Percentiles rank a stretch among this genome's conserved stretches.
Evolutionary conservation across 2,888 invertebrate species (phyloP).

Genomic region (Tethea ocularis): DNA sequence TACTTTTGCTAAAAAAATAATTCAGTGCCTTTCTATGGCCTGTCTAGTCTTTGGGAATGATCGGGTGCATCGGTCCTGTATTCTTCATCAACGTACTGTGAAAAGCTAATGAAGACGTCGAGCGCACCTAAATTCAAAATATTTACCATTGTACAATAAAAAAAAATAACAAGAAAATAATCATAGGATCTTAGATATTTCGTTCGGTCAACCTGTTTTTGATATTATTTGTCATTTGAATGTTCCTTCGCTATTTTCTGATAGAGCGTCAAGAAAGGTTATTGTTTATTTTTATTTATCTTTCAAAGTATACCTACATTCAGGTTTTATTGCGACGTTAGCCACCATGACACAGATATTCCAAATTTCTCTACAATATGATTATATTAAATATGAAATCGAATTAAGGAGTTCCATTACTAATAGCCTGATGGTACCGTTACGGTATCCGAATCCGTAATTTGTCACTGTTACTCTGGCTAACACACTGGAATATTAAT

Average conservation of each 20-base stretch:
- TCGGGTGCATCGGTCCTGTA: too few species aligned
- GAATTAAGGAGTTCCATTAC: neutral
- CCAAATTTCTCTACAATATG: neutral
- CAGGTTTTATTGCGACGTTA: constrained; percentile 6
- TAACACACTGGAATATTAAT: constrained; percentile 7
- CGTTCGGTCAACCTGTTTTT: neutral
- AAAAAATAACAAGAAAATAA: too few species aligned
- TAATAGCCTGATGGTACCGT: constrained; percentile 22
- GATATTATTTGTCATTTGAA: neutral
- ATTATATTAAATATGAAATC: neutral
- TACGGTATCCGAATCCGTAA: constrained; percentile 17
- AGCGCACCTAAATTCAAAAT: too few species aligned
- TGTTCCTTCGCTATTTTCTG: neutral
- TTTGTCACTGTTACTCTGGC: constrained; percentile 22
- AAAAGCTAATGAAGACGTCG: too few species aligned
- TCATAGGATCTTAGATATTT: too few species aligned
- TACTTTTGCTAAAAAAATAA: too few species aligned
- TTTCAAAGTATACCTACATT: neutral
- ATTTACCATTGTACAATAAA: too few species aligned
- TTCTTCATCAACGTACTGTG: too few species aligned
- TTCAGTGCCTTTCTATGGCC: too few species aligned
- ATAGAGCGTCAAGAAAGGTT: neutral
- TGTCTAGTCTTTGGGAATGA: too few species aligned
- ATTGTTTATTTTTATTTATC: too few species aligned
- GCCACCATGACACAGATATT: neutral